Percentiles rank a stretch among this genome's conserved stretches.
Evolutionary conservation across 2,113 vertebrate genomes (phyloP).

Genomic region (Ornithorhynchus anatinus): DNA sequence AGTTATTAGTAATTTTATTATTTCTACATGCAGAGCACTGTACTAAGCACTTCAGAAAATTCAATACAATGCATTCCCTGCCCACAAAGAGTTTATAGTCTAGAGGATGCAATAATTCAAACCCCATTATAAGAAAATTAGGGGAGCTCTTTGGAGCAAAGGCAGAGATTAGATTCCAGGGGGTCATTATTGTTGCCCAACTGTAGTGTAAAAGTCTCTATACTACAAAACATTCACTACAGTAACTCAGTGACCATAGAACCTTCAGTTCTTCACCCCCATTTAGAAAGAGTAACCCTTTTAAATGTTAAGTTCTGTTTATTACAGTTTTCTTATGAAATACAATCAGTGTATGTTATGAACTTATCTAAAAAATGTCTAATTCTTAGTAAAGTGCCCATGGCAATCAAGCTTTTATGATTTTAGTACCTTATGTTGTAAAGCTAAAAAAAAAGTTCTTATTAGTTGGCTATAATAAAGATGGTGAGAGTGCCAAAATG

Average conservation of each 20-base stretch:
- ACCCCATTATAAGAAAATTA: too few relatives aligned
- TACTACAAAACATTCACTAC: too few relatives aligned
- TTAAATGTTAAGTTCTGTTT: neutral
- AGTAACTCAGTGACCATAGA: neutral
- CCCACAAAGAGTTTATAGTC: too few relatives aligned
- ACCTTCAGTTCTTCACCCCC: neutral
- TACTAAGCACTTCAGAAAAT: too few relatives aligned
- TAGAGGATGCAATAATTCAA: too few relatives aligned
- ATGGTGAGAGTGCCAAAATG: constrained; percentile 29
- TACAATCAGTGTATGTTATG: constrained; percentile 12
- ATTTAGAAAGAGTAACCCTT: neutral
- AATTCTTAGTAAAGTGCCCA: neutral
- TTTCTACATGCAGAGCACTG: too few relatives aligned
- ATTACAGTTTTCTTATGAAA: neutral
- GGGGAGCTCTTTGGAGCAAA: too few relatives aligned
- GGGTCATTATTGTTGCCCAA: too few relatives aligned
- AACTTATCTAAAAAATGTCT: neutral
- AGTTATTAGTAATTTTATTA: too few relatives aligned
- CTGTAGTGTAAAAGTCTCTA: too few relatives aligned
- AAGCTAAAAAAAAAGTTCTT: constrained; percentile 36
- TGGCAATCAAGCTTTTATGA: constrained; percentile 8
- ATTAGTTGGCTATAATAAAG: constrained; percentile 24
- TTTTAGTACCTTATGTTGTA: constrained; percentile 34
- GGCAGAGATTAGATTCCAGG: too few relatives aligned
- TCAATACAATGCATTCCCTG: too few relatives aligned